Evolutionary conservation across 2,888 invertebrate genomes (phyloP), one percentile per base, ranked within the genome.

Genomic region (Cerastis rubricosa): DNA sequence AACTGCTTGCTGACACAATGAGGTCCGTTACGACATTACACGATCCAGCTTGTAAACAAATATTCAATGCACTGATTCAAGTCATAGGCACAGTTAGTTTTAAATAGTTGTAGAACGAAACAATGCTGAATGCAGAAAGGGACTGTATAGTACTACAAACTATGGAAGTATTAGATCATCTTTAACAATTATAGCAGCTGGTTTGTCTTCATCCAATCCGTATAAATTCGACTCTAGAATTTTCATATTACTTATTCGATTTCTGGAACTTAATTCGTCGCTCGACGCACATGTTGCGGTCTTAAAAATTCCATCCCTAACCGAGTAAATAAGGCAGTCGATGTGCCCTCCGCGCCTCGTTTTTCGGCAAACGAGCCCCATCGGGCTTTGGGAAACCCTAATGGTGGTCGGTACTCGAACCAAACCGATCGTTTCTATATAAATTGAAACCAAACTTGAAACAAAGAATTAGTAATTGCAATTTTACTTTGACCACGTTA

Each of bases 281-380:
- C 64, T 63, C 67, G 43, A 49, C 35, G 83, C 81, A 85, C 68
- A 72, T 80, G 74, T 71, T 64, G 78, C 74, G 82, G 81, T 87
- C 84, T 85, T 85, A 88, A 88, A 87, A 86, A 85, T 87, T 87
- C 77, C 77, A 84, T 84, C 81, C 80, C 74, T 73, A 85, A 85
- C 80, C 83, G 65, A 80, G 89, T 91, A 93, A n/a, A 93, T 92
- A 89, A 92, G 91, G 87, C 88, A 83, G 81, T 85, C 85, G 83
- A 89, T 89, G 89, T 89, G 82, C 88, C 83, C 87, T 88, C 84
- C 80, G 88, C 89, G 88, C 89, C 91, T 92, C 93, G 89, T 90
- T 92, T 94, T 94, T 90, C 93, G 87, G 83, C 86, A 91, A 94
- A 95, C 91, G 91, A 91, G 91, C 88, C 93, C 94, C 93, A 87